Evolutionary conservation across 2,888 invertebrate genomes (phyloP).

Genomic region (Crioceris asparagi): DNA sequence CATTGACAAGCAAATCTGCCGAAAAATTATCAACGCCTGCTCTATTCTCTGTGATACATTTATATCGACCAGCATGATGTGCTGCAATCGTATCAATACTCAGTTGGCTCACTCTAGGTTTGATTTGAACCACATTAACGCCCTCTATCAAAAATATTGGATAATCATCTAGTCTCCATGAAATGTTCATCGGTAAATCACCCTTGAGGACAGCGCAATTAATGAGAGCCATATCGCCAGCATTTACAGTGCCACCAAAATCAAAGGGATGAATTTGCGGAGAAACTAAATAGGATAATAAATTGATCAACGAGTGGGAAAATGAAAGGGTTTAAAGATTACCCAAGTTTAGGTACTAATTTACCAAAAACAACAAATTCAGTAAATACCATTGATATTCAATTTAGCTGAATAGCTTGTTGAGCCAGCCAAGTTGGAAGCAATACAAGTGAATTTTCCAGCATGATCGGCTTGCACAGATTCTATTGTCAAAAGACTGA

Average conservation of each 20-base stretch:
- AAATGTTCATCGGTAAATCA: conserved; percentile 60
- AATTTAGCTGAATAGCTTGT: conserved; percentile 51
- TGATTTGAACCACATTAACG: conserved; percentile 32
- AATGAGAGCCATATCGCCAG: conserved; percentile 56
- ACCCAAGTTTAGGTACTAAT: too few species aligned
- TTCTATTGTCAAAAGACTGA: conserved; percentile 47
- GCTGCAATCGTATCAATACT: conserved; percentile 61
- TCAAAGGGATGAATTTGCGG: conserved; percentile 32
- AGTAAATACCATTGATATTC: conserved; percentile 59
- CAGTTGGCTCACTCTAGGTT: conserved; percentile 50
- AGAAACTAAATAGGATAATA: conserved; percentile 25
- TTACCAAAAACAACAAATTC: too few species aligned
- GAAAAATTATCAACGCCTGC: conserved; percentile 56
- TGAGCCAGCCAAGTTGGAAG: conserved; percentile 47
- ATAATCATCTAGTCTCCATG: conserved; percentile 61
- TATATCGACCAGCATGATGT: conserved; percentile 64
- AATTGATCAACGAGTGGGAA: too few species aligned
- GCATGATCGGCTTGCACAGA: conserved; percentile 47
- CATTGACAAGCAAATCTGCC: conserved; percentile 53
- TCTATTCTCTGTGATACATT: conserved; percentile 56
- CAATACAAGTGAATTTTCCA: conserved; percentile 47
- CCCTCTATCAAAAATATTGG: conserved; percentile 32
- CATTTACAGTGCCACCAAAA: conserved; percentile 51
- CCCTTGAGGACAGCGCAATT: conserved; percentile 61
- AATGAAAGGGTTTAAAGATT: too few species aligned